A percentile compares a stretch with the other conserved stretches of the same genome.
phyloP scores from a whole-genome alignment of 2,113 vertebrate species.

The Apaloderma vittatum region DNA sequence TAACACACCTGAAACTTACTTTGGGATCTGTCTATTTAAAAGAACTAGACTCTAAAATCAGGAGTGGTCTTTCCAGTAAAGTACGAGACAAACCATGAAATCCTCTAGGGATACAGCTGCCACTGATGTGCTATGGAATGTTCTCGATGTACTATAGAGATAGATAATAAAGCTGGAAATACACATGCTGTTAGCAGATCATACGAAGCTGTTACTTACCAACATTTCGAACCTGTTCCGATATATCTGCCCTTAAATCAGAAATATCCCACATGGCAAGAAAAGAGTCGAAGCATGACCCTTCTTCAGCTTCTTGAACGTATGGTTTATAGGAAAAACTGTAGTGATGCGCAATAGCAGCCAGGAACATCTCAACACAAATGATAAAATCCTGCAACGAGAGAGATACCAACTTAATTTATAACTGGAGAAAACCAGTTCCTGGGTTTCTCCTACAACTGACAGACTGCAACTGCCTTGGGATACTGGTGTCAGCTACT shows the following conservation, averaged over 20 bases:
- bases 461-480: not conserved
- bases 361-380: constrained; percentile 98
- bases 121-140: not conserved
- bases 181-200: not conserved
- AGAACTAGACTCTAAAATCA: not conserved
- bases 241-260: constrained; percentile 94
- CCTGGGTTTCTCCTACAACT: not conserved
- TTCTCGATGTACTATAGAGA: not conserved
- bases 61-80: not conserved
- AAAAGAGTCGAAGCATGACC: constrained; percentile 97
- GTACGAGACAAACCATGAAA: not conserved
- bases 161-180: not conserved
- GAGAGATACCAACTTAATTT: not conserved
- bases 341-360: constrained; percentile 96
- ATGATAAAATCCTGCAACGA: constrained; percentile 93
- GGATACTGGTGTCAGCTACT: not conserved
- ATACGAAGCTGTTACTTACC: constrained; percentile 81
- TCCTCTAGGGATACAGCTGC: not conserved
- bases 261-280: constrained; percentile 99
- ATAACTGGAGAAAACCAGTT: not conserved
- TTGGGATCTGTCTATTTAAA: not conserved
- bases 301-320: constrained; percentile 94
- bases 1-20: not conserved
- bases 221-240: constrained; percentile 96
- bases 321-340: constrained; percentile 98